Conservation (phyloP, 2,113 vertebrate species). For the Cottus gobio region DNA sequence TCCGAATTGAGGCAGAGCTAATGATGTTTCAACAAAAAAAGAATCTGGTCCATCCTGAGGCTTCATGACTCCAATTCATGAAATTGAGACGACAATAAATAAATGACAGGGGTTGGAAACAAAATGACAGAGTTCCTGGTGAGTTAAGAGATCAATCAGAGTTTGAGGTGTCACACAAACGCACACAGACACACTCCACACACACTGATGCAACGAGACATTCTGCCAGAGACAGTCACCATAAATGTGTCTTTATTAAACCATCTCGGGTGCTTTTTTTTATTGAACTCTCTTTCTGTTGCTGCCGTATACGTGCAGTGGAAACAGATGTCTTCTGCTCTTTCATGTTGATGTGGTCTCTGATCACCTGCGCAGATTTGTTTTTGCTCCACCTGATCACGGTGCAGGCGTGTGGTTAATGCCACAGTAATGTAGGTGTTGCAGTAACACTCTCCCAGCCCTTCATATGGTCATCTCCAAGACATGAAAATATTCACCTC, state of each 20-base stretch:
- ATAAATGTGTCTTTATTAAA: background rate
- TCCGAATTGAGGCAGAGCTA: background rate
- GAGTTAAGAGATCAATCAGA: background rate
- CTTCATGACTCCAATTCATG: background rate
- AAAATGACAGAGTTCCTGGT: background rate
- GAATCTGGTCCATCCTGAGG: background rate
- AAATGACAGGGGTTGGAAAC: background rate
- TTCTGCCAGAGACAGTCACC: background rate
- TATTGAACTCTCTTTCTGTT: background rate
- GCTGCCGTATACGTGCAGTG: background rate
- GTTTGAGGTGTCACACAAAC: background rate
- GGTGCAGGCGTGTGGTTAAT: conserved; percentile 19
- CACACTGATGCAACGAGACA: background rate
- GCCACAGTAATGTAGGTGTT: conserved; percentile 29
- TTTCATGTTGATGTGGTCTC: background rate
- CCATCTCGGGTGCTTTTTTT: background rate
- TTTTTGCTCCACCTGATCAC: conserved; percentile 4
- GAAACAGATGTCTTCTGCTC: background rate
- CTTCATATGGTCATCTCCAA: conserved; percentile 38
- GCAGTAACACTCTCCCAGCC: conserved; percentile 33
- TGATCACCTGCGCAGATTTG: background rate
- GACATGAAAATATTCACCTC: conserved; percentile 53
- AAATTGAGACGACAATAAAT: background rate
- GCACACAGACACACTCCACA: background rate
- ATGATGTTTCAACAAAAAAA: background rate